Evolutionary conservation across 2,888 invertebrate species (phyloP).

Genomic region (Idaea dimidiata): DNA sequence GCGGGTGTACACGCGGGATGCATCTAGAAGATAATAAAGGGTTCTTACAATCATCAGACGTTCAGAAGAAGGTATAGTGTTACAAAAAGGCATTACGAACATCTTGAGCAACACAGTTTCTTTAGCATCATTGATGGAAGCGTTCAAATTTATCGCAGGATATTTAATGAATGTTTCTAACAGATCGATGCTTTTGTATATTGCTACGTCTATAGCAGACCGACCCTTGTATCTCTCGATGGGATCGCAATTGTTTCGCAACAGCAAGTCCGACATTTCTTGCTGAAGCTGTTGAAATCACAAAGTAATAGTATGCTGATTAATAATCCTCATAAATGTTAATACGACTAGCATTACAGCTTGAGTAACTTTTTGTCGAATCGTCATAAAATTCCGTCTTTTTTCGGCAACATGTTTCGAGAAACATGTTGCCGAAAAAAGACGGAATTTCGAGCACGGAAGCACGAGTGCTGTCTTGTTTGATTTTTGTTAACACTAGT

Average conservation of each 20-base stretch:
- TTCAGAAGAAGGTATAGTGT: constrained; percentile 36
- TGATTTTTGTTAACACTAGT: too few species aligned
- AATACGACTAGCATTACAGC: too few species aligned
- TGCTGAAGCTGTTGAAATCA: constrained; percentile 42
- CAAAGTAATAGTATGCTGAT: not conserved
- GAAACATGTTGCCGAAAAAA: too few species aligned
- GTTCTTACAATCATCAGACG: constrained; percentile 50
- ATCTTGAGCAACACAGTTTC: constrained; percentile 61
- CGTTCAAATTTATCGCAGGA: constrained; percentile 53
- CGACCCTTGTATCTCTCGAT: constrained; percentile 47
- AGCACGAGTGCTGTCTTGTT: too few species aligned
- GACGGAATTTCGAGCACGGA: too few species aligned
- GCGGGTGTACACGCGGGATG: too few species aligned
- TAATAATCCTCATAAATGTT: constrained; percentile 3
- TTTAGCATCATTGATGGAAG: constrained; percentile 51
- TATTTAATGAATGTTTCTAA: constrained; percentile 55
- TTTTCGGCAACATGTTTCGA: too few species aligned
- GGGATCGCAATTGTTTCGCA: constrained; percentile 53
- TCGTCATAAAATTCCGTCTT: too few species aligned
- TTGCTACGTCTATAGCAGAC: constrained; percentile 54
- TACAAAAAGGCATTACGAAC: constrained; percentile 52
- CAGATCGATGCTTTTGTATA: constrained; percentile 43
- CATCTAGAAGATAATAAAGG: not conserved
- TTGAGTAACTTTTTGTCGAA: too few species aligned
- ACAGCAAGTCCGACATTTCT: constrained; percentile 49